Conservation (phyloP, 2,888 invertebrate species). For the Apamea epomidion region DNA sequence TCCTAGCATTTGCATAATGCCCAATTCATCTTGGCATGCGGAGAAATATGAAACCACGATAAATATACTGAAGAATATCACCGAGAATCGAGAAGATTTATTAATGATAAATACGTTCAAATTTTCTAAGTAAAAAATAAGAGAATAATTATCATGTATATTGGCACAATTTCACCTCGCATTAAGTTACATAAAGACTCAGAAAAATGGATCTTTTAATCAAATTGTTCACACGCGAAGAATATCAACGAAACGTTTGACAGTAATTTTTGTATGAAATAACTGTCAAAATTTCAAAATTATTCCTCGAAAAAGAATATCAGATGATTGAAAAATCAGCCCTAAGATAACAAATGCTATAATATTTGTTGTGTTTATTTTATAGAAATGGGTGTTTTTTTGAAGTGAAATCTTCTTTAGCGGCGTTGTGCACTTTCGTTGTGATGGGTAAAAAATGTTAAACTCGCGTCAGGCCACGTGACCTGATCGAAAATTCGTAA, state of each 20-base stretch:
- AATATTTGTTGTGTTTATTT: background rate
- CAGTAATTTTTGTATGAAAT: too few relatives aligned
- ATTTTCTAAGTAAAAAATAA: background rate
- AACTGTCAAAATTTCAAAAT: too few relatives aligned
- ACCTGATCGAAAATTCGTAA: too few relatives aligned
- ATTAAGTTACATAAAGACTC: background rate
- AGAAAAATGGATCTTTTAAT: background rate
- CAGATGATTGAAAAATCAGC: too few relatives aligned
- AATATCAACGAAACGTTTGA: background rate
- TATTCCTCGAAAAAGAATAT: too few relatives aligned
- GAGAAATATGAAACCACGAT: background rate
- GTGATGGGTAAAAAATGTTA: too few relatives aligned
- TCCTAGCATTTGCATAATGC: constrained; percentile 16
- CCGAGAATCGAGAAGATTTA: background rate
- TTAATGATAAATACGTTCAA: too few relatives aligned
- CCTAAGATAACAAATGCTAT: background rate
- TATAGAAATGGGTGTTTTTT: too few relatives aligned
- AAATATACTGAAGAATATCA: background rate
- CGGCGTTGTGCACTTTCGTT: too few relatives aligned
- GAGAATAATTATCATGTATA: background rate
- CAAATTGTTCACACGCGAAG: background rate
- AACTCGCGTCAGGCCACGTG: too few relatives aligned
- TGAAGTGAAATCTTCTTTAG: too few relatives aligned
- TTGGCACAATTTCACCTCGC: too few relatives aligned
- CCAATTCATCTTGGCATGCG: constrained; percentile 6